Conservation (phyloP, 2,797 vertebrate species). For the Gila robusta region DNA sequence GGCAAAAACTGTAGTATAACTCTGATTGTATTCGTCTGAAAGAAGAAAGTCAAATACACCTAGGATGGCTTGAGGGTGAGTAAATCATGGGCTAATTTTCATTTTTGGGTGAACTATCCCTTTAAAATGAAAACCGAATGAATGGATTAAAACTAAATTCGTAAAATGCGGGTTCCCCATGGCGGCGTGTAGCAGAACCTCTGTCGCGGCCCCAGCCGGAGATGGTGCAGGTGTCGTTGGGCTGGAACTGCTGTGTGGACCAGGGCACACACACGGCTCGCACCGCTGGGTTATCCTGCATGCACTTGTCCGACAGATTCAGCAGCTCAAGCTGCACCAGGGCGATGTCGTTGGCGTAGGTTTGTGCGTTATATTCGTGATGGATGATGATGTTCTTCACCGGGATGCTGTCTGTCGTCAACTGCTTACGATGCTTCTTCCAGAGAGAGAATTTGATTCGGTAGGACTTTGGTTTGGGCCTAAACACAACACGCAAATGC, state of each 20-base stretch:
- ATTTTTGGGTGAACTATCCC: too few relatives aligned
- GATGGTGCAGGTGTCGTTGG: constrained; percentile 84
- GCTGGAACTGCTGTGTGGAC: constrained; percentile 83
- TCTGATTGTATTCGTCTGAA: too few relatives aligned
- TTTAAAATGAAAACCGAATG: too few relatives aligned
- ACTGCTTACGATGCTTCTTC: constrained; percentile 56
- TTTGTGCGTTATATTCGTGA: constrained; percentile 76
- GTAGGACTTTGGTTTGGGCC: constrained; percentile 75
- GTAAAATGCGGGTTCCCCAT: too few relatives aligned
- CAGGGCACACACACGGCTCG: constrained; percentile 88
- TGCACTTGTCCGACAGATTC: constrained; percentile 31
- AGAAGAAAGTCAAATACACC: too few relatives aligned
- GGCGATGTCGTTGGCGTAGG: constrained; percentile 92
- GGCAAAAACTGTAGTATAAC: too few relatives aligned
- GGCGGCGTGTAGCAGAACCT: constrained; percentile 64
- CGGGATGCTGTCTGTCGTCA: constrained; percentile 65
- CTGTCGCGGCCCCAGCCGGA: constrained; percentile 90
- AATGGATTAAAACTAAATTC: too few relatives aligned
- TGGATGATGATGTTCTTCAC: constrained; percentile 82
- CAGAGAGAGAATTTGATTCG: constrained; percentile 83
- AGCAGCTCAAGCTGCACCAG: constrained; percentile 82
- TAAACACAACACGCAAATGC: constrained; percentile 61
- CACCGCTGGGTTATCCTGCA: constrained; percentile 70
- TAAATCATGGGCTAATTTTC: too few relatives aligned
- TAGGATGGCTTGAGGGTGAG: too few relatives aligned